A percentile compares a stretch with the other conserved stretches of the same genome.
Evolutionary conservation across 2,113 vertebrate genomes (phyloP).

Genomic region (Dendrocopos noguchii): DNA sequence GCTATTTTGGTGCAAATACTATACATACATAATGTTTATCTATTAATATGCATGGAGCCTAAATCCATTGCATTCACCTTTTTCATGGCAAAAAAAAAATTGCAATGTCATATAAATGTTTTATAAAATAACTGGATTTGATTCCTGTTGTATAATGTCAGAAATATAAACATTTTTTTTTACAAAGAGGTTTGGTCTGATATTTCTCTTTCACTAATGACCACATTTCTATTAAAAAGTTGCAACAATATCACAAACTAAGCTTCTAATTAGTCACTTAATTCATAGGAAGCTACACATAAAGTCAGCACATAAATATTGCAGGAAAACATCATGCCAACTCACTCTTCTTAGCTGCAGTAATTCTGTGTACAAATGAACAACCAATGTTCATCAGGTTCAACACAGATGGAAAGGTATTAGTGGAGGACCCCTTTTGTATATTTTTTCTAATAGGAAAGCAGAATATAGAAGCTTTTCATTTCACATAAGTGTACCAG

Average conservation of each 20-base stretch:
- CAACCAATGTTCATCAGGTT: background rate
- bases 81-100: background rate
- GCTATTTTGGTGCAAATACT: background rate
- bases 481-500: background rate
- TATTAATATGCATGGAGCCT: background rate
- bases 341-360: background rate
- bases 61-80: background rate
- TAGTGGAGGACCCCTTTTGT: background rate
- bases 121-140: background rate
- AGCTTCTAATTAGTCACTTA: background rate
- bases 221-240: background rate
- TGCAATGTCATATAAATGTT: background rate
- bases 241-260: background rate
- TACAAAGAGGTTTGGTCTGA: background rate
- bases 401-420: background rate
- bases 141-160: background rate
- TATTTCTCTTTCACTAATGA: background rate
- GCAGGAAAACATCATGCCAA: accelerated
- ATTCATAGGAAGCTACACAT: background rate
- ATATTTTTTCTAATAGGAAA: background rate
- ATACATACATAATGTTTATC: background rate
- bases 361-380: background rate
- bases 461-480: background rate
- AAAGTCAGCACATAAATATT: background rate
- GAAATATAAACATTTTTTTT: background rate